These are phyloP conservation scores for Boleophthalmus pectinirostris DNA, from an alignment of 2,113 vertebrate species.

Conservation along the genomic window DNA sequence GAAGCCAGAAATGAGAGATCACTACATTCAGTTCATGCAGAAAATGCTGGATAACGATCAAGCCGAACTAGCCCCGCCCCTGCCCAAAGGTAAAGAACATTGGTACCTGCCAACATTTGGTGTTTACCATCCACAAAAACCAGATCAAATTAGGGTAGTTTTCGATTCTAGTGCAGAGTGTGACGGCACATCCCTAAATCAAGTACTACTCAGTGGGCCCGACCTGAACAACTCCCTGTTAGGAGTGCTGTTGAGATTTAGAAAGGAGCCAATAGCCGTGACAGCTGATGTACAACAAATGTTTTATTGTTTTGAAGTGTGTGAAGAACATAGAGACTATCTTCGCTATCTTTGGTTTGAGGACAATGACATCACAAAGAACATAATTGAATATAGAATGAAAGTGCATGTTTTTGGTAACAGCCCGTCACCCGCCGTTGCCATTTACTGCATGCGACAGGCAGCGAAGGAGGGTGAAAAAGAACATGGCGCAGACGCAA, in stretches of 20 bases:
- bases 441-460: neutral
- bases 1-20: too few species aligned
- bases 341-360: neutral
- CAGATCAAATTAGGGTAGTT: neutral
- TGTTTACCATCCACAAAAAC: neutral
- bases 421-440: neutral
- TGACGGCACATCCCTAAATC: neutral
- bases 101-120: neutral
- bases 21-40: neutral
- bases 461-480: neutral
- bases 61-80: neutral
- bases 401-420: too few species aligned
- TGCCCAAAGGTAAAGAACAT: neutral
- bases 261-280: too few species aligned
- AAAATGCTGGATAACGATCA: neutral
- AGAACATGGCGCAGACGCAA: neutral
- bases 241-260: too few species aligned
- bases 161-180: neutral
- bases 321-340: neutral
- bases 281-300: too few species aligned
- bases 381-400: too few species aligned
- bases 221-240: too few species aligned
- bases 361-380: neutral
- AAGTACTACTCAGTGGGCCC: neutral
- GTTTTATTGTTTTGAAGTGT: neutral